A percentile compares a stretch with the other conserved stretches of the same genome.
Conservation (phyloP, 2,888 invertebrate genomes). For the Mythimna vitellina region DNA sequence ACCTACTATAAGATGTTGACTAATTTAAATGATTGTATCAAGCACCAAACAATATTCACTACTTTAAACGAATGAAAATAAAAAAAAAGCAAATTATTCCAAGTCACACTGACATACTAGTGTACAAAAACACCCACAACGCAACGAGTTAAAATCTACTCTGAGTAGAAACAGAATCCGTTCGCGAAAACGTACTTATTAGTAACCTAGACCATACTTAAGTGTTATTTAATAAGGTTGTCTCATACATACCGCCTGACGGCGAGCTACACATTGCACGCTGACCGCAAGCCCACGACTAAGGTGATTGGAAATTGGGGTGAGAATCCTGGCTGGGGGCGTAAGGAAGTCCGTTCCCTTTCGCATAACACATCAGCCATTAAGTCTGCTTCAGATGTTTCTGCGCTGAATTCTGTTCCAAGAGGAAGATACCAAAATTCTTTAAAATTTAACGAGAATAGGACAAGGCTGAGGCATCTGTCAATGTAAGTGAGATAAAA, state of each 20-base stretch:
- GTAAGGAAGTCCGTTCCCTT: no score
- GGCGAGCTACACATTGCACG: no score
- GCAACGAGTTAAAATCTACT: constrained; percentile 5
- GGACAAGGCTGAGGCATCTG: background rate
- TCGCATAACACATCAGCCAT: background rate
- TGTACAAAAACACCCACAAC: constrained; percentile 14
- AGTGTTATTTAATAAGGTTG: constrained; percentile 17
- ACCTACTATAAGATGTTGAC: background rate
- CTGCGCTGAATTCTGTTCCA: no score
- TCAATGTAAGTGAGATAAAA: background rate
- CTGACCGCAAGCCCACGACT: no score
- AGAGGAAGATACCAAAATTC: background rate
- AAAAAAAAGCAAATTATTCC: background rate
- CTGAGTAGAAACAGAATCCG: constrained; percentile 8
- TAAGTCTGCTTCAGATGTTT: background rate
- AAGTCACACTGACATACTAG: background rate
- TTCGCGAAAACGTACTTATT: constrained; percentile 14
- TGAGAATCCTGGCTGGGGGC: no score
- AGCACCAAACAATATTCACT: background rate
- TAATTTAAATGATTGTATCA: background rate
- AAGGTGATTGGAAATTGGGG: no score
- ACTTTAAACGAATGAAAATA: background rate
- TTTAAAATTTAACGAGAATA: background rate
- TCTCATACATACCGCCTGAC: background rate
- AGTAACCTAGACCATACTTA: background rate